Percentiles rank a stretch among this genome's conserved stretches.
phyloP scores from a whole-genome alignment of 2,888 invertebrate species.

The Rhogogaster chlorosoma region DNA sequence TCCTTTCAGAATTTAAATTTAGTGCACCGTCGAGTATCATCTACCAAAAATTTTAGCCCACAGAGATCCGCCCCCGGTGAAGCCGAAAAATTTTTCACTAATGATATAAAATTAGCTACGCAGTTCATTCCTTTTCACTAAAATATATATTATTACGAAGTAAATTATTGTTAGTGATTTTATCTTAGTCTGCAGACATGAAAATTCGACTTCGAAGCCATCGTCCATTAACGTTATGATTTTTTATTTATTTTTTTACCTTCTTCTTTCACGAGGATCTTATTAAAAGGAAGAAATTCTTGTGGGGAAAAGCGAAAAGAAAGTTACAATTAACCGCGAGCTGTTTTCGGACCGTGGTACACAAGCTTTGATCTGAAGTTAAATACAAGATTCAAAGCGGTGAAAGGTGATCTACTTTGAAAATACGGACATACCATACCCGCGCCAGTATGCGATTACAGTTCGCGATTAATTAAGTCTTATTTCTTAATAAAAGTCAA shows the following conservation, averaged over 20 bases:
- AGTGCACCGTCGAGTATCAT: neutral
- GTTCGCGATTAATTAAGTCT: slow-evolving; percentile 42
- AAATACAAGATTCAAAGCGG: slow-evolving; percentile 29
- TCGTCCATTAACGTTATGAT: neutral
- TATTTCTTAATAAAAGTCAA: slow-evolving; percentile 43
- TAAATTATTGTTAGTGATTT: neutral
- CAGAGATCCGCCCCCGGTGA: neutral
- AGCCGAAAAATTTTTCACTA: neutral
- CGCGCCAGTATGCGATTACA: slow-evolving; percentile 20
- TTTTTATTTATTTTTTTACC: neutral
- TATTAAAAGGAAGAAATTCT: slow-evolving; percentile 18
- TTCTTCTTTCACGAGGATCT: neutral
- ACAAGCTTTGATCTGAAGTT: slow-evolving; percentile 42
- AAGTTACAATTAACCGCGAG: slow-evolving; percentile 32
- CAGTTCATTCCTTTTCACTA: neutral
- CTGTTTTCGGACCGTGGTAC: slow-evolving; percentile 30
- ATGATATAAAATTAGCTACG: neutral
- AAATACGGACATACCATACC: neutral
- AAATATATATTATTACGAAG: neutral
- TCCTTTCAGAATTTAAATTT: neutral
- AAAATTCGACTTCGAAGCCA: neutral
- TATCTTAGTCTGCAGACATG: neutral
- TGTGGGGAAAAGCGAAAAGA: neutral
- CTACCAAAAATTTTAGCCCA: neutral
- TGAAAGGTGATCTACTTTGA: neutral